Evolutionary conservation across 1,140 invertebrate genomes (phyloP).

Genomic region (Ostrea denselamellosa): DNA sequence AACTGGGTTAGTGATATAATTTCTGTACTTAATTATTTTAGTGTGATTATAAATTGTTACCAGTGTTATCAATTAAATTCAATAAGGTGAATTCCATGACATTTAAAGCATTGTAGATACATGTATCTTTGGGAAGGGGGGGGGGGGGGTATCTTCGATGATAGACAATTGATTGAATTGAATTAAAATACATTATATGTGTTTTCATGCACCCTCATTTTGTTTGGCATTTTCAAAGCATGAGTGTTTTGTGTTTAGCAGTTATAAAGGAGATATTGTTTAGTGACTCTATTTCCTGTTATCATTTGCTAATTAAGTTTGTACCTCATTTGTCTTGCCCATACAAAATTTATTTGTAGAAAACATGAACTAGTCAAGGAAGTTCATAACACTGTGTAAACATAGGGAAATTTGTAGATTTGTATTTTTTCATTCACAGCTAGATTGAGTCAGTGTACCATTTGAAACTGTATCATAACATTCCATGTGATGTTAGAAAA

Average conservation of each 20-base stretch:
- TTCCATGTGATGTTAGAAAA: conserved; percentile 19
- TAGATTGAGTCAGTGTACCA: background rate
- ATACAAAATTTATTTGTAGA: conserved; percentile 27
- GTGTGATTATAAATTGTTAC: background rate
- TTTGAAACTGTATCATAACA: background rate
- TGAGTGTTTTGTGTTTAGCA: background rate
- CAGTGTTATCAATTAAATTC: background rate
- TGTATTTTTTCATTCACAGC: conserved; percentile 25
- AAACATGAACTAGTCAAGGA: background rate
- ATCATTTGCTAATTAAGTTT: background rate
- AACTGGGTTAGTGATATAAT: conserved; percentile 9
- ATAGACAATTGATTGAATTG: background rate
- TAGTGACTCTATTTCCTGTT: background rate
- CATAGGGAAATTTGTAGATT: background rate
- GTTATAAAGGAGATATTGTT: background rate
- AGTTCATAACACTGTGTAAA: conserved; percentile 36
- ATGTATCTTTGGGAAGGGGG: background rate
- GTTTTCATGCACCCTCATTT: background rate
- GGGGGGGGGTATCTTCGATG: background rate
- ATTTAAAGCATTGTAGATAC: background rate
- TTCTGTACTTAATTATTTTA: conserved; percentile 4
- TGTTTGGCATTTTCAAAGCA: background rate
- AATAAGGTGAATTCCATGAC: background rate
- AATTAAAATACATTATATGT: background rate
- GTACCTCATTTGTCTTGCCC: background rate